phyloP scores from a whole-genome alignment of 2,888 invertebrate species.

The Glaucopsyche alexis region DNA sequence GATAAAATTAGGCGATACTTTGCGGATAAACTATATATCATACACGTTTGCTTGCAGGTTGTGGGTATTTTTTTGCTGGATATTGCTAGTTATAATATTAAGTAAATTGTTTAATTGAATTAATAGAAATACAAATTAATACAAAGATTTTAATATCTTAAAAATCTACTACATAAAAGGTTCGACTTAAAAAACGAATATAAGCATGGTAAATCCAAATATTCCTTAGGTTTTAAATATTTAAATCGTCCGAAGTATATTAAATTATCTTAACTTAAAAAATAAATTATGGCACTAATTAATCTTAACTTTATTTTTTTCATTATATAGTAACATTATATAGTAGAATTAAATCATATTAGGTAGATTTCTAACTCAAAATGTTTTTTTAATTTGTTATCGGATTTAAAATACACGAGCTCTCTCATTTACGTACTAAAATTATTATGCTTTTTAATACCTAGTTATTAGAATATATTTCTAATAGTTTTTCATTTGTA shows the following conservation, averaged over 20 bases:
- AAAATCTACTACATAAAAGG: background rate
- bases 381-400: background rate
- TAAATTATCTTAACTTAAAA: background rate
- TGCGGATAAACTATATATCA: too few species aligned
- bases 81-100: too few species aligned
- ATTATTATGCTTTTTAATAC: background rate
- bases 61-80: too few species aligned
- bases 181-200: background rate
- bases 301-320: background rate
- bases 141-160: background rate
- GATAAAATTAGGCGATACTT: too few species aligned
- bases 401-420: background rate
- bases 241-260: background rate
- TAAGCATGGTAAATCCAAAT: background rate
- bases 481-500: background rate
- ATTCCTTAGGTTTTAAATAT: background rate
- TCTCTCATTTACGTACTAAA: background rate
- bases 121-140: background rate
- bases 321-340: background rate
- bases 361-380: background rate
- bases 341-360: background rate
- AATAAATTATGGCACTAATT: slow-evolving; percentile 28
- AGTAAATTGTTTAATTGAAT: background rate
- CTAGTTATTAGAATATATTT: background rate
- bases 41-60: too few species aligned